Percentiles rank a stretch among this genome's conserved stretches.
Evolutionary conservation across 2,888 invertebrate genomes (phyloP).

Genomic region (Invenusta paracnida): DNA sequence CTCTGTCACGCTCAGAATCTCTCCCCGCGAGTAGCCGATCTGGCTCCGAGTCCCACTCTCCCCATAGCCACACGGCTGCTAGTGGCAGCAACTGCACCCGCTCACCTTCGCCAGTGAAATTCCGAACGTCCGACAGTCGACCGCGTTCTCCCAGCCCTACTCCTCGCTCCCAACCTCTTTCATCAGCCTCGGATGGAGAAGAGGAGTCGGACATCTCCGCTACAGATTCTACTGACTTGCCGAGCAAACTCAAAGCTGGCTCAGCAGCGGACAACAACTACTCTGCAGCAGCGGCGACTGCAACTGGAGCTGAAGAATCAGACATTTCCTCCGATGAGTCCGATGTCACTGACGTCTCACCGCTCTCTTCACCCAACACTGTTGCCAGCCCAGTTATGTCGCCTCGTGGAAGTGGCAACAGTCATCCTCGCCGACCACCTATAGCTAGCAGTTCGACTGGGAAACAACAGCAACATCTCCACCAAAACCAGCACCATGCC

Average conservation of each 20-base stretch:
- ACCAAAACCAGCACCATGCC: too few relatives aligned
- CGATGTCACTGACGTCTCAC: constrained; percentile 23
- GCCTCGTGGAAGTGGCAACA: neutral
- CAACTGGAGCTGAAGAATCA: neutral
- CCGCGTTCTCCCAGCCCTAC: neutral
- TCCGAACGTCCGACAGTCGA: neutral
- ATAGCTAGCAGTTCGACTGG: neutral
- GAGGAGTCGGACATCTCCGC: neutral
- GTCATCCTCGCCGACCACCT: neutral
- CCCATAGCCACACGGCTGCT: too few relatives aligned
- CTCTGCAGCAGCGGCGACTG: neutral
- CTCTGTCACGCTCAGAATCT: neutral
- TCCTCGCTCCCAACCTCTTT: neutral
- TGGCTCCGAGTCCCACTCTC: neutral
- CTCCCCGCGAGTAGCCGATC: neutral
- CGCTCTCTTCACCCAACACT: constrained; percentile 4
- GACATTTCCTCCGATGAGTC: neutral
- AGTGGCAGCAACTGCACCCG: neutral
- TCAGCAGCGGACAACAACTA: neutral
- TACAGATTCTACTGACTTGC: neutral
- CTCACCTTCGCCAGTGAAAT: neutral
- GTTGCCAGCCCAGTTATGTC: neutral
- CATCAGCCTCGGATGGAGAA: too few relatives aligned
- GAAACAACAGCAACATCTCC: too few relatives aligned
- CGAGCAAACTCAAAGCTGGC: neutral